These are phyloP conservation scores for Poeciliopsis presidionis DNA, from an alignment of 2,797 vertebrate species.

Conservation along the genomic window DNA sequence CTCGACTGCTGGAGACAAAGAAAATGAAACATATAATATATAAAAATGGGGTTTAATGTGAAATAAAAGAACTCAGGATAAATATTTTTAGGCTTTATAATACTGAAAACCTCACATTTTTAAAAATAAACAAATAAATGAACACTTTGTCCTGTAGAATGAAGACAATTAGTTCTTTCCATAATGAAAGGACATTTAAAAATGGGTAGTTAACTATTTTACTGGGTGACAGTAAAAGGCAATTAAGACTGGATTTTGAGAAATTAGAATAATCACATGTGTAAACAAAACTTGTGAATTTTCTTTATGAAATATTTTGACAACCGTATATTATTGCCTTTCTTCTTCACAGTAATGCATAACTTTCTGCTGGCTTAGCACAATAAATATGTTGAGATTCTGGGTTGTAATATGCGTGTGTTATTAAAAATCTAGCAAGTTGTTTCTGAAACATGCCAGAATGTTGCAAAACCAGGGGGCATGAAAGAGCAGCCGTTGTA, in stretches of 20 bases:
- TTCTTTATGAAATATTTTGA: background rate
- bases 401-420: background rate
- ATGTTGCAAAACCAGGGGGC: background rate
- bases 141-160: background rate
- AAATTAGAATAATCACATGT: background rate
- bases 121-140: background rate
- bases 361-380: background rate
- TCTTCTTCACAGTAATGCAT: background rate
- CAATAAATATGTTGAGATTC: background rate
- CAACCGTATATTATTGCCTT: background rate
- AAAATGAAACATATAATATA: background rate
- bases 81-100: background rate
- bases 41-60: background rate
- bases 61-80: background rate
- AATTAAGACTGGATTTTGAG: background rate
- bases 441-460: constrained; percentile 62
- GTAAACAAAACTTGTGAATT: background rate
- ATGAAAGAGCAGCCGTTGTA: background rate
- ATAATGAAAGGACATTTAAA: background rate
- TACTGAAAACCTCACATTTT: background rate
- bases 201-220: background rate
- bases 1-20: background rate
- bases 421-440: constrained; percentile 48
- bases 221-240: background rate
- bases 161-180: background rate